Percentiles rank a stretch among this genome's conserved stretches.
Evolutionary conservation across 2,888 invertebrate species (phyloP).

Genomic region (Mesodorylaimus sp.): DNA sequence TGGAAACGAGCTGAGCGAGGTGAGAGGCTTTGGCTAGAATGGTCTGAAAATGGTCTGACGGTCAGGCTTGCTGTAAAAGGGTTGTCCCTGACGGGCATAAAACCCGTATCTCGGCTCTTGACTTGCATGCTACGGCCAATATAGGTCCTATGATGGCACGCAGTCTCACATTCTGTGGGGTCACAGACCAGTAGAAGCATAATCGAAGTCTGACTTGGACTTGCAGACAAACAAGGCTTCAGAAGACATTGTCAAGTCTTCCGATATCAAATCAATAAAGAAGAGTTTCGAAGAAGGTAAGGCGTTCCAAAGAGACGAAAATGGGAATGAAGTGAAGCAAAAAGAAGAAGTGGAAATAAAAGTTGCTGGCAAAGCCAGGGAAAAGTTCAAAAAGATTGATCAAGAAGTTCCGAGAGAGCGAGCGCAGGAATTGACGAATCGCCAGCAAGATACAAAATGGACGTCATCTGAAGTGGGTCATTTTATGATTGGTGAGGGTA

Average conservation of each 20-base stretch:
- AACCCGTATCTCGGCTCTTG: too few species aligned
- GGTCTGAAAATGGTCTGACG: too few species aligned
- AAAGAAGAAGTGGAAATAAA: slow-evolving; percentile 24
- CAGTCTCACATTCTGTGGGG: too few species aligned
- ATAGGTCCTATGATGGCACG: too few species aligned
- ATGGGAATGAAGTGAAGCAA: slow-evolving; percentile 1
- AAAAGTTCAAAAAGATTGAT: slow-evolving; percentile 72
- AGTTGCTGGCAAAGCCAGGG: slow-evolving; percentile 59
- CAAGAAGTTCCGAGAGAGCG: slow-evolving; percentile 30
- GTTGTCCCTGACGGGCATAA: too few species aligned
- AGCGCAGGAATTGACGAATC: background rate
- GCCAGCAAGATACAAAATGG: background rate
- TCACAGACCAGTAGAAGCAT: too few species aligned
- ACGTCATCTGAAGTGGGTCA: background rate
- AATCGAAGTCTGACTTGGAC: too few species aligned
- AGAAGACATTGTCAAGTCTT: too few species aligned
- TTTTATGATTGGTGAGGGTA: background rate
- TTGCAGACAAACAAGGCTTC: too few species aligned
- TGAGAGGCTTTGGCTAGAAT: too few species aligned
- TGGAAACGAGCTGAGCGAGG: background rate
- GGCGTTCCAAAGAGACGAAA: slow-evolving; percentile 7
- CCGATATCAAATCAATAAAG: slow-evolving; percentile 19
- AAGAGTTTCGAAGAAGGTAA: slow-evolving; percentile 18
- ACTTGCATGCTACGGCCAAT: too few species aligned
- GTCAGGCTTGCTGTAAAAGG: too few species aligned